phyloP scores from a whole-genome alignment of 1,140 invertebrate genomes.

The Rhizoglyphus robini region DNA sequence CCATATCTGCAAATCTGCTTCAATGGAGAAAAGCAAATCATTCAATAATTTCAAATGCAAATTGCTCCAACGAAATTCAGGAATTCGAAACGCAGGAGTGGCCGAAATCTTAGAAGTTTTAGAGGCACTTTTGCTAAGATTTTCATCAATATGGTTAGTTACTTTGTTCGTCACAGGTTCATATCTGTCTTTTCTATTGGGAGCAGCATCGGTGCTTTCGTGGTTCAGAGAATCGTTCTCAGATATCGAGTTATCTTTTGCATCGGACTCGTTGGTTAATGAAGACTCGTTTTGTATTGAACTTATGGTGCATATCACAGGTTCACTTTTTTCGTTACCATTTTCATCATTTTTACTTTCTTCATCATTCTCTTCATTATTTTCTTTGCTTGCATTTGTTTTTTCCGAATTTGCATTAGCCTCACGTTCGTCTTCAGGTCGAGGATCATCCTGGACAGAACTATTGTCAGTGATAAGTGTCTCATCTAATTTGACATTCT shows the following conservation, averaged over 20 bases:
- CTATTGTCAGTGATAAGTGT: constrained; percentile 6
- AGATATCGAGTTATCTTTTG: not conserved
- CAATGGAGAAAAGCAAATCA: constrained; percentile 89
- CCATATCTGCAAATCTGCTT: constrained; percentile 93
- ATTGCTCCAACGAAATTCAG: constrained; percentile 98
- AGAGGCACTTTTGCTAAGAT: constrained; percentile 55
- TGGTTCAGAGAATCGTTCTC: not conserved
- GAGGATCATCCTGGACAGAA: constrained; percentile 8
- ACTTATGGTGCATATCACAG: constrained; percentile 33
- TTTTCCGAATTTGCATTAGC: constrained; percentile 7
- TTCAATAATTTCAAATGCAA: constrained; percentile 92
- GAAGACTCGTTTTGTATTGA: constrained; percentile 30
- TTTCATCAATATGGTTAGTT: not conserved
- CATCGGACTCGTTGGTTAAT: not conserved
- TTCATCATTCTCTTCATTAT: not conserved
- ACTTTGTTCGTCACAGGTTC: constrained; percentile 19
- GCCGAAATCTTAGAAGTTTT: constrained; percentile 75
- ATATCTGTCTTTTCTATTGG: constrained; percentile 40
- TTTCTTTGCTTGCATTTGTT: not conserved
- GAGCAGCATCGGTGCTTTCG: constrained; percentile 3
- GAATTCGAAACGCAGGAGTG: constrained; percentile 91
- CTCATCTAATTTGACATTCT: no score
- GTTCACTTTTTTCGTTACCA: constrained; percentile 18
- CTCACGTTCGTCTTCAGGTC: constrained; percentile 18
- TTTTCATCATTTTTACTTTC: not conserved